Percentiles rank a stretch among this genome's conserved stretches.
These are phyloP conservation scores for Odontocerum albicorne DNA, from an alignment of 2,888 invertebrate species.

Conservation along the genomic window DNA sequence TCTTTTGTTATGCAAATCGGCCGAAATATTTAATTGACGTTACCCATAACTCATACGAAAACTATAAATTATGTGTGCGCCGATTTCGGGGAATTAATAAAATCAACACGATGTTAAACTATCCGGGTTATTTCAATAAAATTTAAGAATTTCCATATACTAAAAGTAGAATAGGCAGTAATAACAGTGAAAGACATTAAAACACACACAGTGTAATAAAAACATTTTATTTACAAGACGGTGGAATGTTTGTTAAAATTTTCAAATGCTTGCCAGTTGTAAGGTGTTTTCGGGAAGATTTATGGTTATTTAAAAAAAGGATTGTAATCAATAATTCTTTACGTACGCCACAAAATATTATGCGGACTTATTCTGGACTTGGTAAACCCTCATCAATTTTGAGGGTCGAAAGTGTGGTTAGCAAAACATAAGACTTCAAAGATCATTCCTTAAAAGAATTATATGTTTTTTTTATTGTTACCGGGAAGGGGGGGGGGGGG, in stretches of 20 bases:
- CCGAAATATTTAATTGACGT: not conserved
- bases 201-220: conserved; percentile 22
- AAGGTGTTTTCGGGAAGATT: conserved; percentile 31
- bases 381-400: too few species aligned
- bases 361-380: too few species aligned
- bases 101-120: not conserved
- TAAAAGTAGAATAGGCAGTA: not conserved
- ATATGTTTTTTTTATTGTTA: too few species aligned
- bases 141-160: not conserved
- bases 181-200: not conserved
- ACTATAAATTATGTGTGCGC: not conserved
- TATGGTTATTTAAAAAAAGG: conserved; percentile 29
- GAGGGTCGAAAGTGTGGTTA: too few species aligned
- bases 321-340: too few species aligned
- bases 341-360: too few species aligned
- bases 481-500: too few species aligned
- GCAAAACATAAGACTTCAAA: too few species aligned
- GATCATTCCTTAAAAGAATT: too few species aligned
- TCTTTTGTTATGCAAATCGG: not conserved
- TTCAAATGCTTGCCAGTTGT: conserved; percentile 26
- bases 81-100: conserved; percentile 6
- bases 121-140: not conserved
- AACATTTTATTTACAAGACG: conserved; percentile 32
- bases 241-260: conserved; percentile 31
- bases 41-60: not conserved